Evolutionary conservation across 2,113 vertebrate genomes (phyloP).

Genomic region (Centropristis striata): DNA sequence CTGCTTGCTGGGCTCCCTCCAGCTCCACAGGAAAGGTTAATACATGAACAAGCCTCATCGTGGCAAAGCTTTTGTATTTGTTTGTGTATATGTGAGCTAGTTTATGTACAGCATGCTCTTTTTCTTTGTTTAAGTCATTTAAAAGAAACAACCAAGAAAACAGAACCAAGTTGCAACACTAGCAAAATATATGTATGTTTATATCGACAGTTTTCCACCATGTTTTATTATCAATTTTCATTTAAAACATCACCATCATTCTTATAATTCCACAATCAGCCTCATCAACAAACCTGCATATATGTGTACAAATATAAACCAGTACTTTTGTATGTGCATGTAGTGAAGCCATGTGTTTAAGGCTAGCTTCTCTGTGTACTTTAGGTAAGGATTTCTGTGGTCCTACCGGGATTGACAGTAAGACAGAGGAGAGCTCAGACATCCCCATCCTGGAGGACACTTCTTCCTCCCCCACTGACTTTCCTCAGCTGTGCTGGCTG

Average conservation of each 20-base stretch:
- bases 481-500: slow-evolving; percentile 91
- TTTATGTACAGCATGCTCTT: slow-evolving; percentile 1
- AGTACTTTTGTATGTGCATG: background rate
- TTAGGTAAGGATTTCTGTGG: slow-evolving; percentile 89
- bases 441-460: slow-evolving; percentile 94
- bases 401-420: slow-evolving; percentile 85
- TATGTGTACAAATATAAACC: background rate
- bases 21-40: slow-evolving; percentile 97
- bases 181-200: background rate
- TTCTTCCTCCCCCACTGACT: slow-evolving; percentile 89
- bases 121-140: background rate
- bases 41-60: background rate
- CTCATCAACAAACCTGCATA: background rate
- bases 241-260: background rate
- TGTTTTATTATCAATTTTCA: background rate
- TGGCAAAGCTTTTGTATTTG: background rate
- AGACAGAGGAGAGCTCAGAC: slow-evolving; percentile 91
- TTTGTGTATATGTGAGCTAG: background rate
- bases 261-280: no score
- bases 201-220: background rate
- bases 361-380: slow-evolving; percentile 56
- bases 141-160: background rate
- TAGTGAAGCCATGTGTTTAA: background rate
- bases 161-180: background rate
- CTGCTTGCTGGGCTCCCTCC: slow-evolving; percentile 95